Evolutionary conservation across 2,888 invertebrate species (phyloP), one percentile per base, ranked within the genome.

Genomic region (Cartodere bifasciata): DNA sequence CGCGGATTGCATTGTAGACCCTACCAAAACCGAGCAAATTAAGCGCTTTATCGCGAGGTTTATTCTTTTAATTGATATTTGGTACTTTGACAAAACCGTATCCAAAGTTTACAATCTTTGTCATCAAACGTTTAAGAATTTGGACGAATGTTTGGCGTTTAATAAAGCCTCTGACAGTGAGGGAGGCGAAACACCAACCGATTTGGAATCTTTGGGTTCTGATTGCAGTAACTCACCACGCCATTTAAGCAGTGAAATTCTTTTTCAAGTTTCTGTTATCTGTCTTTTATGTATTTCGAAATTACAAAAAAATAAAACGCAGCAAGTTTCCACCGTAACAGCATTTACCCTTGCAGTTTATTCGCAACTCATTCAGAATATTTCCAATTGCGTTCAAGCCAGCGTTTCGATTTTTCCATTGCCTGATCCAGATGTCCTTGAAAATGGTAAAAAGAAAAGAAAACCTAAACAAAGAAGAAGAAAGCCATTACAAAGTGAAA

Each of bases 341-440:
- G 88, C 90, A 15, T 87, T 91, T 50, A 72, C 82, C 29, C 66
- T 91, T 28, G 86, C 87, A 13, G 68, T 90, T 41, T 73, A 84
- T 42, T 83, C 83, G 10, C 81, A 82, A 52, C 55, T 81, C 17
- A 61, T 75, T 41, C 77, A 67, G 40, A 50, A 54, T 32, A 48
- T 56, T 13, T 53, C 53, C 3, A 52, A 48, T 34, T 55, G 59
- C 33, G 52, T 61, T 25, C 48, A 56, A 45, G 60, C 60, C 34
- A 55, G 56, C 26, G 58, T 63, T 28, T 49, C 61, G 28, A 62
- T 63, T 22, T 50, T 58, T 36, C 56, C 65, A 1, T 37, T 59
- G 13, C 49, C 58, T 1, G 54, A 55, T 26, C 39, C 40, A 3
- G 52, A 53, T 7, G 37, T 41, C 12, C 26, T 32, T 7, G 32